These are phyloP conservation scores for Takifugu bimaculatus DNA, from an alignment of 2,113 vertebrate genomes.

Conservation along the genomic window DNA sequence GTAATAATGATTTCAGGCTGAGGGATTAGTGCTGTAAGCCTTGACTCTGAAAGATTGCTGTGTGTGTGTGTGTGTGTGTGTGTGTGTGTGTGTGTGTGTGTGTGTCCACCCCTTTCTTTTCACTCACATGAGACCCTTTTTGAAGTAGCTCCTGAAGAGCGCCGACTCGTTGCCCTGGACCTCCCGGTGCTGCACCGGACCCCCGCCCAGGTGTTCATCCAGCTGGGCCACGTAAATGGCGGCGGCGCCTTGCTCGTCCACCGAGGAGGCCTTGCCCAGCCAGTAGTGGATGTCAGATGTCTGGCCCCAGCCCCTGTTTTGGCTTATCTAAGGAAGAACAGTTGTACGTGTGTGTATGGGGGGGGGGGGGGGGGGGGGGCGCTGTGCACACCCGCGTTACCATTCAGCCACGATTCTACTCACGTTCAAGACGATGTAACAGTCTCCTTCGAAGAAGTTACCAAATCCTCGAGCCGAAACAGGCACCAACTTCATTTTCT, in stretches of 20 bases:
- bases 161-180: conserved; percentile 81
- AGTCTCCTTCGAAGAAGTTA: conserved; percentile 89
- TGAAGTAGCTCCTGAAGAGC: conserved; percentile 86
- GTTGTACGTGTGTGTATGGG: no score
- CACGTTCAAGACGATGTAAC: conserved; percentile 83
- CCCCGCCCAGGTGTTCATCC: conserved; percentile 76
- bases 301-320: conserved; percentile 52
- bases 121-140: conserved; percentile 85
- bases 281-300: conserved; percentile 83
- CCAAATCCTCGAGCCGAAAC: conserved; percentile 79
- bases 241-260: conserved; percentile 83
- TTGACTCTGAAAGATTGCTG: conserved; percentile 28
- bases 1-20: conserved; percentile 35
- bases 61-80: conserved; percentile 4
- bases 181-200: conserved; percentile 83
- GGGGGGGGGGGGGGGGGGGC: no score
- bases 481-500: conserved; percentile 87
- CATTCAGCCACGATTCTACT: conserved; percentile 52
- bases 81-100: conserved; percentile 4
- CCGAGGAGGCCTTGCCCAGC: conserved; percentile 81
- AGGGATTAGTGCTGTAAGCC: conserved; percentile 38
- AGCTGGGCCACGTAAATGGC: conserved; percentile 82
- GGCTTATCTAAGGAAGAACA: conserved; percentile 57
- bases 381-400: no score
- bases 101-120: neutral